A percentile compares a stretch with the other conserved stretches of the same genome.
These are phyloP conservation scores for Amphiprion clarkii DNA, from an alignment of 2,797 vertebrate genomes.

Conservation along the genomic window DNA sequence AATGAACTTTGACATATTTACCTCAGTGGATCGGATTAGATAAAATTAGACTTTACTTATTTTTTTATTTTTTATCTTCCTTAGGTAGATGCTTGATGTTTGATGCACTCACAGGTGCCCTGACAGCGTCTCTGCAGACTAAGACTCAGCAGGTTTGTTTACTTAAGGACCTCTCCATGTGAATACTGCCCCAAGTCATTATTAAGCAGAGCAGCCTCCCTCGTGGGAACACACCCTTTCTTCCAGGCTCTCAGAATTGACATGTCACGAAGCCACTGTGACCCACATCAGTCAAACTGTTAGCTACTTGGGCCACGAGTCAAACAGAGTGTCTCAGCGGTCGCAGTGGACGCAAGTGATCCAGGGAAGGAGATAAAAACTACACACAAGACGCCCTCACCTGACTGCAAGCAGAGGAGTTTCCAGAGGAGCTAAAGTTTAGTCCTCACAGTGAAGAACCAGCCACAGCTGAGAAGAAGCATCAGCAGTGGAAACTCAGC, in stretches of 20 bases:
- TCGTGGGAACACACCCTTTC: constrained; percentile 63
- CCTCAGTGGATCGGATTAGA: background rate
- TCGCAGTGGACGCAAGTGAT: background rate
- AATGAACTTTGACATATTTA: background rate
- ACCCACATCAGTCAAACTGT: constrained; percentile 35
- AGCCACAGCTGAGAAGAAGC: background rate
- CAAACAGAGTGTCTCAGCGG: constrained; percentile 7
- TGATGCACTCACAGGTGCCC: background rate
- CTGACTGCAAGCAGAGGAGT: constrained; percentile 7
- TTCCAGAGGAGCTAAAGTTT: constrained; percentile 3
- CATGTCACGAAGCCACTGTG: constrained; percentile 43
- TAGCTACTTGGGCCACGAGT: background rate
- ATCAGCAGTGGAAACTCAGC: background rate
- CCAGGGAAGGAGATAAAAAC: background rate
- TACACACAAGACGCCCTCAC: constrained; percentile 17
- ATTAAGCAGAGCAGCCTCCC: constrained; percentile 41
- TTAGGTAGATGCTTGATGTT: too few relatives aligned
- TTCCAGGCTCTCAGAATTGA: constrained; percentile 35
- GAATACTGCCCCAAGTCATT: constrained; percentile 62
- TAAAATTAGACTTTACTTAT: background rate
- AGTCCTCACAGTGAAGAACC: background rate
- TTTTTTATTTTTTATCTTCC: too few relatives aligned
- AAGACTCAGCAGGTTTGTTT: constrained; percentile 44
- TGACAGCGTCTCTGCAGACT: constrained; percentile 27
- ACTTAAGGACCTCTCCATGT: constrained; percentile 40